phyloP scores from a whole-genome alignment of 2,888 invertebrate genomes.

The Elegia similella region DNA sequence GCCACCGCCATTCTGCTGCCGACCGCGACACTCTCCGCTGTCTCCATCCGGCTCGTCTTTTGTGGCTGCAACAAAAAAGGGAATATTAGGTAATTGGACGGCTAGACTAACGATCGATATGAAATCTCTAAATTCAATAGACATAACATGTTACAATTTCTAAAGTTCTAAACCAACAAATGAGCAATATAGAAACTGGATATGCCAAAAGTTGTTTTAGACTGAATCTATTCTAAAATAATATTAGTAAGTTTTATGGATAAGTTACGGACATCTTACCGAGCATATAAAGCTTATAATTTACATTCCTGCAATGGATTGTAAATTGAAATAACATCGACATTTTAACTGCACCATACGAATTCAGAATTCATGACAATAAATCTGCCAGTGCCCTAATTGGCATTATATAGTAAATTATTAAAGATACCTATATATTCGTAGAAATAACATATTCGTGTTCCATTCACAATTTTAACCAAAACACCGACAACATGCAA shows the following conservation, averaged over 20 bases:
- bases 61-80: slow-evolving; percentile 87
- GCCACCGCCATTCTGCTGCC: slow-evolving; percentile 83
- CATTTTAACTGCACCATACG: not conserved
- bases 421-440: not conserved
- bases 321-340: not conserved
- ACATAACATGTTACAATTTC: too few relatives aligned
- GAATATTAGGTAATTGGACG: not conserved
- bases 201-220: too few relatives aligned
- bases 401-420: not conserved
- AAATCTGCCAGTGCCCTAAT: not conserved
- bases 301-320: not conserved
- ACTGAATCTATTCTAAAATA: not conserved
- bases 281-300: not conserved
- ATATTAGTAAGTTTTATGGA: not conserved
- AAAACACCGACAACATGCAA: not conserved
- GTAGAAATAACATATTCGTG: not conserved
- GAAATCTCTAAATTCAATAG: not conserved
- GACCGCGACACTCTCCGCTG: slow-evolving; percentile 68
- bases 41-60: slow-evolving; percentile 93
- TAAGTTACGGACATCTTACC: not conserved
- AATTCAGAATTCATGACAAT: not conserved
- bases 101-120: not conserved
- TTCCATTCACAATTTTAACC: not conserved
- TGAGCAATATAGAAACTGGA: too few relatives aligned
- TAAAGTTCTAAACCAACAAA: too few relatives aligned